Conservation (phyloP, 2,888 invertebrate genomes). For the Myopa testacea region DNA sequence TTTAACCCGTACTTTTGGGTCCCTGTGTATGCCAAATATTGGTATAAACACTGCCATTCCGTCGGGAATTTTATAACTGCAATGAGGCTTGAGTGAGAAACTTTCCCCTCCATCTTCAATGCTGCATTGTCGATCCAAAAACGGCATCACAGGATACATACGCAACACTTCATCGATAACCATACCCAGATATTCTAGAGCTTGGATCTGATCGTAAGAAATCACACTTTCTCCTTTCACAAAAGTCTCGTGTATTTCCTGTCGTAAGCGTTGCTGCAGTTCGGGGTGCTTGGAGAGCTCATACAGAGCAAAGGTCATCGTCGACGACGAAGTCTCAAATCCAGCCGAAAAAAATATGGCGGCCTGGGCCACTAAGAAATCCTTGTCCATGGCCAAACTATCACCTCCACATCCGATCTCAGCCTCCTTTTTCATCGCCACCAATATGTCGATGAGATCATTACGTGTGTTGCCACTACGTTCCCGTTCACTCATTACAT, state of each 20-base stretch:
- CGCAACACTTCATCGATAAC: constrained; percentile 66
- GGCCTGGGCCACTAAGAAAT: constrained; percentile 64
- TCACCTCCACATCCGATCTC: constrained; percentile 45
- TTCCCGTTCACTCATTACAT: constrained; percentile 67
- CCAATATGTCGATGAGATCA: constrained; percentile 70
- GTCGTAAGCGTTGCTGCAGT: constrained; percentile 65
- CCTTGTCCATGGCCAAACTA: constrained; percentile 53
- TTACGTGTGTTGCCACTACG: constrained; percentile 63
- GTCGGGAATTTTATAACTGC: constrained; percentile 57
- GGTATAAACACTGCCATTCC: constrained; percentile 65
- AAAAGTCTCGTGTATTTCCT: constrained; percentile 67
- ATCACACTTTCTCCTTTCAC: constrained; percentile 62
- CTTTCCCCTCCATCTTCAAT: constrained; percentile 47
- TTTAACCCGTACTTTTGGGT: constrained; percentile 59
- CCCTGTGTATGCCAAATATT: constrained; percentile 61
- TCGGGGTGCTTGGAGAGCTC: constrained; percentile 66
- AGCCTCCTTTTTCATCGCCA: constrained; percentile 65
- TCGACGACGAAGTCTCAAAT: constrained; percentile 66
- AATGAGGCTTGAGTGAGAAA: constrained; percentile 59
- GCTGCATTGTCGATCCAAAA: constrained; percentile 63
- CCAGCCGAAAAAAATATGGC: constrained; percentile 65
- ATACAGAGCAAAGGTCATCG: constrained; percentile 67
- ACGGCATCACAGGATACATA: constrained; percentile 65
- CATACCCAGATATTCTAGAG: constrained; percentile 68
- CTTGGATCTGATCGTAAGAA: constrained; percentile 66